Evolutionary conservation across 2,797 vertebrate species (phyloP), one percentile per base, ranked within the genome.

Genomic region (Microcaecilia unicolor): DNA sequence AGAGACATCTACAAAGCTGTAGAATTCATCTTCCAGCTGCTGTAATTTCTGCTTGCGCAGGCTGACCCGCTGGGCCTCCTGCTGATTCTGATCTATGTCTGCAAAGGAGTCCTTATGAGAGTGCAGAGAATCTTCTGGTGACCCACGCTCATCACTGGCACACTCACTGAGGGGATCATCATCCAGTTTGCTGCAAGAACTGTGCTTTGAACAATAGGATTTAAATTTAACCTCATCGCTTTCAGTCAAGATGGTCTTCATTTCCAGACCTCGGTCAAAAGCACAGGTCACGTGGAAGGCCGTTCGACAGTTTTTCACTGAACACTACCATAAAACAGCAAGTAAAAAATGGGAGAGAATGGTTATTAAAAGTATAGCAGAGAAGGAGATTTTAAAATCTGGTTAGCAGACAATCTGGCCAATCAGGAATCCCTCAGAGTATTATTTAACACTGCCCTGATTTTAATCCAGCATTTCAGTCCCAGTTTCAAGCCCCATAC

Each of bases 171-270:
- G 35, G 34, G 61, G 25, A 36, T 70, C 66, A 1, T 67, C 63
- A 4, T 69, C 74, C 0, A 21, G 22, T 31, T 74, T 83, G 44
- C 72, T 61, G 24, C 46, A 66, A 13, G 73, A 86, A 2, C 91
- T 93, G 74, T 98, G 95, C 54, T 91, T 90, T 29, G 89, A 91
- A 37, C 95, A 99, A 67, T 83, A 98, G 0, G 95, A 96, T 68
- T 97, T 98, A 65, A 99, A 99, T 65, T 97, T 97, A 49, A 99
- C 95, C 67, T 99, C 94, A 1, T 99, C 95, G 0, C 93, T 89
- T 40, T 96, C 91, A 0, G 91, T 92, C 51, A 99, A 62, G 57
- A 95, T 88, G 29, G 94, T 99, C 67, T 86, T 98, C 94, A 97
- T 99, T 51, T 96, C 88, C 17, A 98, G 74, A 50, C 83, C 74